Base-by-base conservation (phyloP, 1,140 invertebrate species). In the Laupala kohalensis region DNA sequence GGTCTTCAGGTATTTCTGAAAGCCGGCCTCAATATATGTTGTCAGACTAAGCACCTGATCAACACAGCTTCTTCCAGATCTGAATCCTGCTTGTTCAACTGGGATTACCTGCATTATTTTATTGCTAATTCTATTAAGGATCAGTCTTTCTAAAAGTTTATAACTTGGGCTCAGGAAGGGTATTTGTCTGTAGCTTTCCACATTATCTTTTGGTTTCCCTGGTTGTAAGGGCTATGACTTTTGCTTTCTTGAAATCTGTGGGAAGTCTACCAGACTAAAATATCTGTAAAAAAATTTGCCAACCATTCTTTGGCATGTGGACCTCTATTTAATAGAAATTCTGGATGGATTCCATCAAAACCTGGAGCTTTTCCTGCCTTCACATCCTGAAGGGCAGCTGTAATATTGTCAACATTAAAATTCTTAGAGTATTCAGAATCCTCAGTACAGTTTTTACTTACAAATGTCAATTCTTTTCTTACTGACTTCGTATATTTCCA, bases 291-390 rank as follows among this genome's bases (percentile, higher is more conserved):
- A 66, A 73, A 71, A 23, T 23, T 23, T n/a, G 24, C n/a, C n/a
- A n/a, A n/a, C n/a, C n/a, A 73, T 37, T 71, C 24, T 26, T 25
- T 66, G 6, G 72, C 67, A 30, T 71, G 53, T 25, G 3, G 25
- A 62, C 69, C 72, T 23, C 64, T 30, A 28, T 67, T 63, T 66
- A 69, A 64, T 25, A 72, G 71, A 12, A 72, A 72, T 64, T 72
- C 67, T 0, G 67, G 37, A n/a, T 69, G 67, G 25, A 71, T 66
- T 27, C 64, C 72, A 65, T 70, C 69, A 67, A 67, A 71, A 6
- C 73, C 69, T 29, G 73, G 63, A 37, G 66, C 71, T 72, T 72
- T 69, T 62, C 66, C 66, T 37, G 37, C 67, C 62, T 72, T 68
- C 25, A 66, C 62, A 25, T 29, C 73, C 15, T 71, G 25, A 27